Evolutionary conservation across 2,888 invertebrate genomes (phyloP).

Genomic region (Bellardia bayeri): DNA sequence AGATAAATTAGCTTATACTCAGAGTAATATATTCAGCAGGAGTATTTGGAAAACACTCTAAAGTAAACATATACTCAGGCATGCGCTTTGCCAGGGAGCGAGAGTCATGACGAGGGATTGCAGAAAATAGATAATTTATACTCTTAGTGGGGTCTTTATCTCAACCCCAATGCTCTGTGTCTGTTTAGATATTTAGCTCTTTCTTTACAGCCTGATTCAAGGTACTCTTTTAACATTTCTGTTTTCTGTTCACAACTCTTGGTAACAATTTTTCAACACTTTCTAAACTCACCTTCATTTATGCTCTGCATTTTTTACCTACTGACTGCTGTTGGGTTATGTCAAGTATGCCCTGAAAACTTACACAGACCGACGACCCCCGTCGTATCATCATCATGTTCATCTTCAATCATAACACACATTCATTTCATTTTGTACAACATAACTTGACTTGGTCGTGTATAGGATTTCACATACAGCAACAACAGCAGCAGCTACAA

Average conservation of each 20-base stretch:
- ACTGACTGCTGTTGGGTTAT: slow-evolving; percentile 17
- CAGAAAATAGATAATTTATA: slow-evolving; percentile 3
- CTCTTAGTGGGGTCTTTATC: background rate
- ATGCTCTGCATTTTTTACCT: background rate
- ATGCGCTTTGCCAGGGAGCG: slow-evolving; percentile 15
- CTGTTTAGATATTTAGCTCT: background rate
- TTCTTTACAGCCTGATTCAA: no score
- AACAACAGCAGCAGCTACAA: slow-evolving; percentile 4
- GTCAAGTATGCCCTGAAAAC: slow-evolving; percentile 59
- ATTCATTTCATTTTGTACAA: slow-evolving; percentile 27
- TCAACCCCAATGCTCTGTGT: no score
- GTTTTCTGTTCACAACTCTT: background rate
- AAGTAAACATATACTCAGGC: background rate
- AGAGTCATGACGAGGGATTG: background rate
- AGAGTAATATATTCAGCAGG: slow-evolving; percentile 44
- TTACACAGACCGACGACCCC: slow-evolving; percentile 47
- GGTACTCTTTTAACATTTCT: background rate
- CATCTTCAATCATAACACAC: slow-evolving; percentile 16
- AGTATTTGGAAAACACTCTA: background rate
- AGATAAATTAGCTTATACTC: slow-evolving; percentile 50
- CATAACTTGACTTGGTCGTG: slow-evolving; percentile 23
- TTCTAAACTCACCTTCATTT: slow-evolving; percentile 34
- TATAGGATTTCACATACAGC: slow-evolving; percentile 21
- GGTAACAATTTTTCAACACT: background rate
- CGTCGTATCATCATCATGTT: slow-evolving; percentile 29